These are phyloP conservation scores for Rutilus rutilus DNA, from an alignment of 2,113 vertebrate genomes.

Conservation along the genomic window DNA sequence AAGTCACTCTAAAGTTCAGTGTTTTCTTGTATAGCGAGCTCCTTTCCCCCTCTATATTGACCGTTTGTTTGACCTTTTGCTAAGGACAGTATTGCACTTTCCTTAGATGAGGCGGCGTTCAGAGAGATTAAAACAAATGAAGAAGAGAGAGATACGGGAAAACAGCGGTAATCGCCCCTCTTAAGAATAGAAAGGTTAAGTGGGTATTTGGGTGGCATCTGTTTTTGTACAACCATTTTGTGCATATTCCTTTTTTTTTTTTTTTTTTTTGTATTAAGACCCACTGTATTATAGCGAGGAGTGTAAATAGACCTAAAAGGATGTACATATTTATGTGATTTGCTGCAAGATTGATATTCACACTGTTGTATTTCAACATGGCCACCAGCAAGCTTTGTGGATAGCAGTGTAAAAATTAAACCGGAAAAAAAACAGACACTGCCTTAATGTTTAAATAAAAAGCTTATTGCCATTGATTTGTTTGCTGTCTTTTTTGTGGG, in stretches of 20 bases:
- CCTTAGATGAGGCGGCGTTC: background rate
- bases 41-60: background rate
- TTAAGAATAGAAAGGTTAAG: background rate
- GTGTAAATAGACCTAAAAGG: conserved; percentile 81
- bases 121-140: background rate
- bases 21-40: conserved; percentile 26
- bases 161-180: conserved; percentile 9
- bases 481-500: background rate
- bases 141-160: background rate
- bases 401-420: conserved; percentile 76
- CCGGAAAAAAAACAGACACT: conserved; percentile 66
- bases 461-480: conserved; percentile 78
- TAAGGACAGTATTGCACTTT: conserved; percentile 39
- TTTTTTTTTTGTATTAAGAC: conserved; percentile 66
- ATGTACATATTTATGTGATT: conserved; percentile 87
- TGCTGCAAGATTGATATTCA: conserved; percentile 80
- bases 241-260: conserved; percentile 28
- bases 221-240: conserved; percentile 47
- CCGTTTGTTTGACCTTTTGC: conserved; percentile 21
- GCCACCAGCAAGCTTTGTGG: conserved; percentile 79
- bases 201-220: conserved; percentile 20
- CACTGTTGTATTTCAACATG: conserved; percentile 78
- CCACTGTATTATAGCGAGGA: conserved; percentile 77
- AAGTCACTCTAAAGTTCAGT: conserved; percentile 36
- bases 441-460: conserved; percentile 86